Conservation (phyloP, 1,140 invertebrate species). For the Drosophila mauritiana region DNA sequence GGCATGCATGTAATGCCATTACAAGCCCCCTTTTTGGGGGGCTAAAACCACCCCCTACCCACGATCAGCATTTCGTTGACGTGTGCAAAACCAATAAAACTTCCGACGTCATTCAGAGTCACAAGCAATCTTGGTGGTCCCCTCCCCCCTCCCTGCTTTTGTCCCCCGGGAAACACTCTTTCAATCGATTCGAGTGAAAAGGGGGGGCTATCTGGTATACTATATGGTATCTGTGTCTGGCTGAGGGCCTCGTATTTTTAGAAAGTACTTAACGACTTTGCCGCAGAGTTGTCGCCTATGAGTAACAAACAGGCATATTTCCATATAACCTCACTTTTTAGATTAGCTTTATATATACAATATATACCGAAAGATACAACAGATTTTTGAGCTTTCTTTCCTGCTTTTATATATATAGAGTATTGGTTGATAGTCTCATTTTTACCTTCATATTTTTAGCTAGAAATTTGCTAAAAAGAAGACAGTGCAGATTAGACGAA, state of each 20-base stretch:
- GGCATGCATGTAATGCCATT: slow-evolving; percentile 78
- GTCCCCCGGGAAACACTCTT: slow-evolving; percentile 43
- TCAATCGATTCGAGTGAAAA: slow-evolving; percentile 72
- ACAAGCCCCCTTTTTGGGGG: slow-evolving; percentile 27
- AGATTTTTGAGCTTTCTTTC: too few relatives aligned
- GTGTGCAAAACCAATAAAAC: slow-evolving; percentile 82
- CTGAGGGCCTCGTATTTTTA: slow-evolving; percentile 65
- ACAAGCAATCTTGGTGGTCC: slow-evolving; percentile 43
- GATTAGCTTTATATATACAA: too few relatives aligned
- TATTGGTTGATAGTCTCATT: too few relatives aligned
- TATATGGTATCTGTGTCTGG: slow-evolving; percentile 37
- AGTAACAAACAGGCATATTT: too few relatives aligned
- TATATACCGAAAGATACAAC: too few relatives aligned
- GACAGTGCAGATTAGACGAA: not conserved
- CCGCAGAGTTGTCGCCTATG: slow-evolving; percentile 4
- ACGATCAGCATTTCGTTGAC: slow-evolving; percentile 79
- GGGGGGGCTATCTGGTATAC: slow-evolving; percentile 7
- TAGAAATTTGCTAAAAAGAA: not conserved
- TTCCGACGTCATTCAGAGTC: slow-evolving; percentile 77
- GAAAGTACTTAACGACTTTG: slow-evolving; percentile 80
- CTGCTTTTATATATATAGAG: too few relatives aligned
- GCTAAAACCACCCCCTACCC: slow-evolving; percentile 3
- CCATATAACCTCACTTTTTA: too few relatives aligned
- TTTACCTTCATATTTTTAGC: not conserved
- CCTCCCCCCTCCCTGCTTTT: not conserved